Base-by-base conservation (phyloP, 53 echinoderm and acorn worm genomes). In the Luidia sarsii region DNA sequence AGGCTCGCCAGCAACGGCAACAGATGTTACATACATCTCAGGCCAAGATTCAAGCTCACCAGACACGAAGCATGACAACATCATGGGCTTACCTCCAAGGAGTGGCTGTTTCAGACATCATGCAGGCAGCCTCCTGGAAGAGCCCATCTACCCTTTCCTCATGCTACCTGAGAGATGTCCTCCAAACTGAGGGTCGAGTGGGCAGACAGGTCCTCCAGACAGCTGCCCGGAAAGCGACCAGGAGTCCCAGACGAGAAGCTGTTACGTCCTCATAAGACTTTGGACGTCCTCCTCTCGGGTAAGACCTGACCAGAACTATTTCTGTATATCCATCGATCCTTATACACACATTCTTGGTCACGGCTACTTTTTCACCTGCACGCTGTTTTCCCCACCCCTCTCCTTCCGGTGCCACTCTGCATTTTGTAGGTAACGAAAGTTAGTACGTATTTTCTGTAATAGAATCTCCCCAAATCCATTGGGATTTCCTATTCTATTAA, bases 41-140 rank as follows among this genome's bases (percentile, higher is more conserved):
- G 28, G 64, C 35, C 18, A 20, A 13, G 19, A 13, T 34, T 37
- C 39, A 64, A 30, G 80, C 80, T 15, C 80, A 86, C 34, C 59
- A 86, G 18, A 70, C 80, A 13, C 28, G 86, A 60, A 53, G 69
- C 10, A 46, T 60, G 32, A 32, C 86, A 23, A 48, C 86, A 13
- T 87, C 81, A 34, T 87, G 87, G 87, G 81, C 81, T 37, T 61
- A 71, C 23, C 81, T 87, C 31, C 87, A 64, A 16, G 81, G 87
- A 10, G 71, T 80, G 39, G 29, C 70, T 25, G 19, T 87, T 32
- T 64, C 68, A 15, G 81, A 81, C 10, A 87, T 87, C 39, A 69
- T 87, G 36, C 61, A 81, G 71, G 43, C 81, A 41, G 87, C 81
- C 13, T 87, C 39, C 33, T 87, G 87, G 87, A 39, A 50, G 39